Conservation (phyloP, 2,888 invertebrate genomes). For the Cremastobaeus sp. region DNA sequence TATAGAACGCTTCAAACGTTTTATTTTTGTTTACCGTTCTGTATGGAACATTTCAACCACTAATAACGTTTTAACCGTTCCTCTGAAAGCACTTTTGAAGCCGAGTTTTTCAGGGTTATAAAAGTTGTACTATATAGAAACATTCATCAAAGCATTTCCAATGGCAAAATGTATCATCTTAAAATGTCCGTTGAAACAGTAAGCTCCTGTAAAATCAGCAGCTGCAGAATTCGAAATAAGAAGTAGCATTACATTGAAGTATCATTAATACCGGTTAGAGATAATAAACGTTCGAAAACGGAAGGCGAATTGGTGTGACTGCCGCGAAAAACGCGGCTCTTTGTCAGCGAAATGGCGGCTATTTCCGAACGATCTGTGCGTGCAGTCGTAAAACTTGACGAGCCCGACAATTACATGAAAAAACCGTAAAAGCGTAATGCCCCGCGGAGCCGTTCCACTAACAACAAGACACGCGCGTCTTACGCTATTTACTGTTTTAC, state of each 20-base stretch:
- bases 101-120: too few species aligned
- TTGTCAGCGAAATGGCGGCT: conserved; percentile 57
- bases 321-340: conserved; percentile 40
- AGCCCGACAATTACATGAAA: conserved; percentile 77
- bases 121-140: too few species aligned
- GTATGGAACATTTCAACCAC: too few species aligned
- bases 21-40: too few species aligned
- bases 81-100: too few species aligned
- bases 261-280: conserved; percentile 41
- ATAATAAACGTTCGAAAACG: conserved; percentile 46
- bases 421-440: conserved; percentile 76
- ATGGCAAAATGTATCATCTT: too few species aligned
- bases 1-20: too few species aligned
- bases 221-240: conserved; percentile 9
- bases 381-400: conserved; percentile 76
- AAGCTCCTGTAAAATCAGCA: too few species aligned
- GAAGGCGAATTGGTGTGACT: conserved; percentile 35
- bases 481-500: conserved; percentile 41
- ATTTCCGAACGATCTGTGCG: conserved; percentile 68
- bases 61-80: neutral
- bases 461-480: conserved; percentile 59
- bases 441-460: conserved; percentile 66
- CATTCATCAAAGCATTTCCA: too few species aligned
- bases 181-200: too few species aligned
- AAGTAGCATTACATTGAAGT: conserved; percentile 22